Evolutionary conservation across 2,113 vertebrate genomes (phyloP), one percentile per base, ranked within the genome.

Genomic region (Plecturocebus donacophilus): DNA sequence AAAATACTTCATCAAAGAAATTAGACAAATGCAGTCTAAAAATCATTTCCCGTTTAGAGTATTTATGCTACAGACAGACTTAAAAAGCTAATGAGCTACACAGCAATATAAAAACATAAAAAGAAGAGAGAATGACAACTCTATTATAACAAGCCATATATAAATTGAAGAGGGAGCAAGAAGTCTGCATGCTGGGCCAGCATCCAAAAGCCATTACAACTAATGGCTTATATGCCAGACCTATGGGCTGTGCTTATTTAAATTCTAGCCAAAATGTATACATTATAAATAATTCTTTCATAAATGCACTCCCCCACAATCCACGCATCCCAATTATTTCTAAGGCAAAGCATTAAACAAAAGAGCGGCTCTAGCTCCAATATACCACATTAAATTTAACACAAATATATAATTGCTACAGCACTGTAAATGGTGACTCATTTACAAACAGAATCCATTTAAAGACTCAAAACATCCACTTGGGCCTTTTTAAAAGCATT

Each of bases 1-100:
- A 91, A 97, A 97, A 97, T 95, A 96, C 92, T 97, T 98, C 90
- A 96, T 97, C 96, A 95, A 95, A 86, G 49, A 97, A 96, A 98
- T 96, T 91, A 97, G 94, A 97, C 92, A 97, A 98, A 96, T 92
- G 90, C 88, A 91, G 92, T 97, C 97, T 96, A 96, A 97, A 96
- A 97, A 98, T 97, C 91, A 97, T 91, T 97, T 96, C 94, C 96
- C 71, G 89, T 96, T 97, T 97, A 91, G 94, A 97, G 96, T 96
- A 97, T 96, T 97, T 94, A 97, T 98, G 95, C 84, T 92, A 92
- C 89, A 92, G 95, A 96, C 94, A 91, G 92, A 80, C 95, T 97
- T 96, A 96, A 97, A 97, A 97, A 96, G 96, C 95, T 97, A 96
- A 96, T 96, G 96, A 97, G 96, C 93, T 90, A 66, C 38, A 85